These are phyloP conservation scores for Drosophila bunnanda DNA, from an alignment of 2,888 invertebrate species.

Conservation along the genomic window DNA sequence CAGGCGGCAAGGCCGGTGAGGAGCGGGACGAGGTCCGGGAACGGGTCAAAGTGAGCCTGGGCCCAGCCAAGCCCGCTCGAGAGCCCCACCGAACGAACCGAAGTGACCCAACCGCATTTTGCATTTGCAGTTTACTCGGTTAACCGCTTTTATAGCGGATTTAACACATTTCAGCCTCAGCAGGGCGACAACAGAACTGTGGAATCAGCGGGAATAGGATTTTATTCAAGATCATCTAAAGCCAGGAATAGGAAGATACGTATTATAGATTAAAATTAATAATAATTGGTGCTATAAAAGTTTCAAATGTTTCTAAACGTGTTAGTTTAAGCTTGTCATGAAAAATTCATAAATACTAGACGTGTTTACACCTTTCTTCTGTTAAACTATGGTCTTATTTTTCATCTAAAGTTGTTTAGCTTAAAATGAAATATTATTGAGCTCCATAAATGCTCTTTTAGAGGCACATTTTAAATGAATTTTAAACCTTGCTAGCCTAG, in stretches of 20 bases:
- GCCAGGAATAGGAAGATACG: too few species aligned
- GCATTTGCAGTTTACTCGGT: constrained; percentile 73
- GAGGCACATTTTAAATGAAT: neutral
- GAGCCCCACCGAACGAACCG: constrained; percentile 26
- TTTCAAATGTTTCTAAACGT: too few species aligned
- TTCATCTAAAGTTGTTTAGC: neutral
- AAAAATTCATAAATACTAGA: too few species aligned
- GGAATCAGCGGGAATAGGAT: neutral
- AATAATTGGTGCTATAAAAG: too few species aligned
- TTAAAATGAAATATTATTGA: neutral
- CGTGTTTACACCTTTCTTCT: too few species aligned
- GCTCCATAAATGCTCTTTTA: neutral
- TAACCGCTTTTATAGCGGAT: constrained; percentile 72
- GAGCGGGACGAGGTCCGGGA: constrained; percentile 11
- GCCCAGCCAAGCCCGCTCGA: too few species aligned
- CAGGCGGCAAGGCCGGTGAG: neutral
- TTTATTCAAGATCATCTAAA: neutral
- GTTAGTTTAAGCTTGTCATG: too few species aligned
- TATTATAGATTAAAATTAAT: too few species aligned
- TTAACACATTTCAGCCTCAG: constrained; percentile 61
- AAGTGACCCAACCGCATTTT: constrained; percentile 67
- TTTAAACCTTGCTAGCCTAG: too few species aligned
- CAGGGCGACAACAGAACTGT: constrained; percentile 12
- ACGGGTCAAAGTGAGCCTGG: constrained; percentile 29
- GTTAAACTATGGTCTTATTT: too few species aligned